These are phyloP conservation scores for Apocheima hispidaria DNA, from an alignment of 2,888 invertebrate species.

Conservation along the genomic window DNA sequence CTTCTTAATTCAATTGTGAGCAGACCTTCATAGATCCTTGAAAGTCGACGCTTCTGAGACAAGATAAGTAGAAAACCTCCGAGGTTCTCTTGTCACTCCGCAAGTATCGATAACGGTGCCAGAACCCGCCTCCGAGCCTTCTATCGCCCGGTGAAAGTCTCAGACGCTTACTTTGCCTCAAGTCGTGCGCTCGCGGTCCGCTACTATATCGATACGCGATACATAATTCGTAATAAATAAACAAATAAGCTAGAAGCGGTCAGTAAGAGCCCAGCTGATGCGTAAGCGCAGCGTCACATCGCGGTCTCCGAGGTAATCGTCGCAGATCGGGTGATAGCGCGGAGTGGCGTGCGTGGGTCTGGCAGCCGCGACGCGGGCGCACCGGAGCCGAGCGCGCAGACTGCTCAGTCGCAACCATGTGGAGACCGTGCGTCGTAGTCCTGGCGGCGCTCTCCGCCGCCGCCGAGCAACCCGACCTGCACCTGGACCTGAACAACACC, in stretches of 20 bases:
- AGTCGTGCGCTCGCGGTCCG: conserved; percentile 66
- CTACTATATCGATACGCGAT: conserved; percentile 57
- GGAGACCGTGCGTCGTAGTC: conserved; percentile 70
- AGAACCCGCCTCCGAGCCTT: conserved; percentile 73
- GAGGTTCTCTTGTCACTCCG: conserved; percentile 57
- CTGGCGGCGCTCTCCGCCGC: conserved; percentile 60
- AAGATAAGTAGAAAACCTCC: conserved; percentile 44
- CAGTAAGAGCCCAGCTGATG: conserved; percentile 48
- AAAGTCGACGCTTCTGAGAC: conserved; percentile 31
- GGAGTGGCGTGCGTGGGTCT: conserved; percentile 60
- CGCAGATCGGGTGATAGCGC: conserved; percentile 72
- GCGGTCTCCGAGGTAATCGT: conserved; percentile 60
- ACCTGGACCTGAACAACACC: conserved; percentile 60
- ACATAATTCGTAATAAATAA: conserved; percentile 65
- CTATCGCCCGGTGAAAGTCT: conserved; percentile 79
- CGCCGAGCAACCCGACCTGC: conserved; percentile 48
- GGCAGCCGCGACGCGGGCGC: conserved; percentile 56
- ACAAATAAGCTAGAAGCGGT: conserved; percentile 63
- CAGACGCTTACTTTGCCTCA: conserved; percentile 74
- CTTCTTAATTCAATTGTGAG: conserved; percentile 27
- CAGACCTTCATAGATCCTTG: conserved; percentile 39
- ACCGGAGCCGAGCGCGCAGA: conserved; percentile 45
- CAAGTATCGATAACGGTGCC: conserved; percentile 79
- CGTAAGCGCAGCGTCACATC: conserved; percentile 63
- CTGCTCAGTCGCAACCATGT: conserved; percentile 72